Conservation (phyloP, 2,797 vertebrate species). For the Enoplosus armatus region DNA sequence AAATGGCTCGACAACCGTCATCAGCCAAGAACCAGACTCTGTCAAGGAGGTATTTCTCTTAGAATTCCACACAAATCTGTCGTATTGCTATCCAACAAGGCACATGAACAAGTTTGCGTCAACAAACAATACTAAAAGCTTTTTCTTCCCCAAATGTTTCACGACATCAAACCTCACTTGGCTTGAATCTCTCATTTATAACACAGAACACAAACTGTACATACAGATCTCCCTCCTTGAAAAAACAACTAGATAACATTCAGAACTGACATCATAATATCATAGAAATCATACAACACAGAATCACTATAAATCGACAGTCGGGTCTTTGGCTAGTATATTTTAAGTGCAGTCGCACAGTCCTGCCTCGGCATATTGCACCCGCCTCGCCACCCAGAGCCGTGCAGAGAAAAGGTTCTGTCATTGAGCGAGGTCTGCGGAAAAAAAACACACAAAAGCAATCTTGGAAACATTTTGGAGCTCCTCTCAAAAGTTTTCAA, state of each 20-base stretch:
- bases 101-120: constrained; percentile 58
- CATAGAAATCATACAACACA: constrained; percentile 69
- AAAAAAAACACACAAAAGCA: not conserved
- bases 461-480: constrained; percentile 45
- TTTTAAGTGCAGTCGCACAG: constrained; percentile 48
- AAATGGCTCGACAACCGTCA: not conserved
- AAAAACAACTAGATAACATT: constrained; percentile 44
- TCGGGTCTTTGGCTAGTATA: constrained; percentile 72
- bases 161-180: constrained; percentile 58
- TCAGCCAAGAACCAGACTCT: constrained; percentile 6
- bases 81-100: constrained; percentile 69
- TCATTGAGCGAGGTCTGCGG: constrained; percentile 4
- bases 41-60: constrained; percentile 42
- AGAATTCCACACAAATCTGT: constrained; percentile 21
- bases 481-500: constrained; percentile 43
- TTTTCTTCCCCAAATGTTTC: constrained; percentile 44
- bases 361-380: constrained; percentile 48
- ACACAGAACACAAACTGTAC: constrained; percentile 68
- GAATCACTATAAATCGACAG: constrained; percentile 69
- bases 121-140: constrained; percentile 53
- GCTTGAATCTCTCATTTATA: constrained; percentile 58
- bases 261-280: constrained; percentile 31
- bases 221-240: constrained; percentile 49
- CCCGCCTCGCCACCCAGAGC: constrained; percentile 25
- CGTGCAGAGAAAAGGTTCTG: constrained; percentile 9